Evolutionary conservation across 2,888 invertebrate species (phyloP), one percentile per base, ranked within the genome.

Genomic region (Trissolcus brochymenae): DNA sequence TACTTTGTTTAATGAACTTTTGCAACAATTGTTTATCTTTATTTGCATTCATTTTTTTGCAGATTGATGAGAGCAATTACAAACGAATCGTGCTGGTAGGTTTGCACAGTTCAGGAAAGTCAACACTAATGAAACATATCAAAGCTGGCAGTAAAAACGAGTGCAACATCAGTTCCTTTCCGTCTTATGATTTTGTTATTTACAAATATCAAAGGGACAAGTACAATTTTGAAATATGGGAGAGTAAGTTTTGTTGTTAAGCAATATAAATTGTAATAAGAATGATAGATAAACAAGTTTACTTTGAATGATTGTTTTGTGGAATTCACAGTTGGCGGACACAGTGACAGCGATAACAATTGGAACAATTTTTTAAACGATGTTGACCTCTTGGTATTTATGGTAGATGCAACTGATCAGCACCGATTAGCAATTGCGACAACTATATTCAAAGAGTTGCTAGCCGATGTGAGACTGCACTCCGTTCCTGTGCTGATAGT

Each of bases 361-460:
- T 90, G 89, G 89, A 82, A 81, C 17, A 88, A 87, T 66, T 90
- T 89, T 71, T 82, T 89, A 9, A 88, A 89, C 79, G 89, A 90
- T 67, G 89, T 89, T n/a, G 89, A 90, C 80, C 81, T 90, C n/a
- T 76, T 90, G 54, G 83, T 90, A 56, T 90, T 88, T 80, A 87
- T 90, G 78, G 88, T 90, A 60, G 90, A 90, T 81, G 85, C 90
- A 9, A 35, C 89, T 1, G 86, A 89, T 77, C 21, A 25, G 1
- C 54, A 85, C 65, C 87, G 85, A 78, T 78, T 90, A 64, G 81
- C 89, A 9, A 53, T 82, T 16, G 88, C 88, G 17, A 86, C 86
- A 17, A 84, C 84, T 54, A 85, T 86, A 54, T 81, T 90, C 1
- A 89, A 89, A 79, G 84, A 87, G 72, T 82, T 90, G 54, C 81